A percentile compares a stretch with the other conserved stretches of the same genome.
phyloP scores from a whole-genome alignment of 2,797 vertebrate species.

The Myotis planiceps region DNA sequence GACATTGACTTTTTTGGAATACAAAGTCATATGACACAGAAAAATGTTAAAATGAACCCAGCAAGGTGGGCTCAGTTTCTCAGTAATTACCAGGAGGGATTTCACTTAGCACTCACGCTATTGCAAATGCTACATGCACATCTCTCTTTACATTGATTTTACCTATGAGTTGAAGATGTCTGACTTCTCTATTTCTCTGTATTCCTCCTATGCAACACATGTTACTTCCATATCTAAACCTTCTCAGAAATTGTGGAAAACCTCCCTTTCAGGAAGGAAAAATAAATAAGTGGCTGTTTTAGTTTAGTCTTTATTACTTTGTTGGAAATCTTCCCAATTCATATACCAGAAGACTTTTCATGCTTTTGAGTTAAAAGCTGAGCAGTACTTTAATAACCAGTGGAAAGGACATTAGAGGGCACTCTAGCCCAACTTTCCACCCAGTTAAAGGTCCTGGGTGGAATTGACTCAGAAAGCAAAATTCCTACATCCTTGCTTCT shows the following conservation, averaged over 20 bases:
- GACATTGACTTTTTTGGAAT: background rate
- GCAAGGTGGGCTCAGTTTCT: background rate
- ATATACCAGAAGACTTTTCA: background rate
- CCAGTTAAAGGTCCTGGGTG: background rate
- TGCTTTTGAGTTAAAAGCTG: slow-evolving; percentile 3
- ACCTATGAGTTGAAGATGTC: background rate
- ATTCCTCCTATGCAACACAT: background rate
- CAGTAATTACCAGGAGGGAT: background rate
- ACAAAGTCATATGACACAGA: background rate
- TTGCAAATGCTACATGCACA: background rate
- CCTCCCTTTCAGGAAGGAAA: background rate
- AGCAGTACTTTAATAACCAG: background rate
- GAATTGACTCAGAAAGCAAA: background rate
- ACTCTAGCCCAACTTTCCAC: slow-evolving; percentile 59
- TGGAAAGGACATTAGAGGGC: slow-evolving; percentile 65
- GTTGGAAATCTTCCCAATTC: background rate
- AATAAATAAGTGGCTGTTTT: background rate
- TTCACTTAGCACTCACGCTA: background rate
- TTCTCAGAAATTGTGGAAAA: background rate
- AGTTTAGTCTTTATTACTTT: background rate
- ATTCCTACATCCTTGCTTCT: background rate
- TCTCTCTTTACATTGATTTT: background rate
- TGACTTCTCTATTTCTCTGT: background rate
- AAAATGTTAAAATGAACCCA: background rate
- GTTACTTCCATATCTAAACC: background rate